Conservation (phyloP, 2,797 vertebrate species). For the Amniataba percoides region DNA sequence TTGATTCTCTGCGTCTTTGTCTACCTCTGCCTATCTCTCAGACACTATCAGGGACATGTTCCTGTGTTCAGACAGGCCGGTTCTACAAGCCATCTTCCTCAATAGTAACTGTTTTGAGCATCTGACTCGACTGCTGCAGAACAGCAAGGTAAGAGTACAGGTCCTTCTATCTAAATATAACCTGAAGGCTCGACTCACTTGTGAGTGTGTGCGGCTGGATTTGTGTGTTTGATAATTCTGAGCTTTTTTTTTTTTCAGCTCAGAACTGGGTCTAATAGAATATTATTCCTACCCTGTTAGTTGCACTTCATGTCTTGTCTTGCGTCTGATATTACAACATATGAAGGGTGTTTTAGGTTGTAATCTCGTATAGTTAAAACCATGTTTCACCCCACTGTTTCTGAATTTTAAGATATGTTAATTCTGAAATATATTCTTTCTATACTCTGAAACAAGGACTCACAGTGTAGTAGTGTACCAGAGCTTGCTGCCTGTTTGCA, state of each 20-base stretch:
- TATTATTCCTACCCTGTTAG: not conserved
- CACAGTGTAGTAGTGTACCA: not conserved
- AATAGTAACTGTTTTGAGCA: slow-evolving; percentile 99
- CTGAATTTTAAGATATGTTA: not conserved
- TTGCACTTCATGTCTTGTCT: not conserved
- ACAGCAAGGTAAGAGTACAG: slow-evolving; percentile 92
- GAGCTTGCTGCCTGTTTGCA: not conserved
- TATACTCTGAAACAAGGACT: not conserved
- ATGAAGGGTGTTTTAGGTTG: not conserved
- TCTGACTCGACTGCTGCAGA: slow-evolving; percentile 94
- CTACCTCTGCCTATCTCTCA: slow-evolving; percentile 57
- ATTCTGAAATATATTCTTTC: not conserved
- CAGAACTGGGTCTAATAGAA: not conserved
- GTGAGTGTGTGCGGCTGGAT: slow-evolving; percentile 5
- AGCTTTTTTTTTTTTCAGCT: not conserved
- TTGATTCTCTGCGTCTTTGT: not conserved
- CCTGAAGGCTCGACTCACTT: not conserved
- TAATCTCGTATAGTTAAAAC: not conserved
- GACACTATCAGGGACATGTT: slow-evolving; percentile 98
- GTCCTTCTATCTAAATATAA: slow-evolving; percentile 6
- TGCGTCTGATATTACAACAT: not conserved
- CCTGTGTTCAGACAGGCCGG: slow-evolving; percentile 94
- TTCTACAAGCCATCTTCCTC: slow-evolving; percentile 98
- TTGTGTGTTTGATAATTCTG: slow-evolving; percentile 11
- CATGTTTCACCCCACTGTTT: not conserved